Conservation (phyloP, 2,888 invertebrate genomes). For the Craniophora ligustri region DNA sequence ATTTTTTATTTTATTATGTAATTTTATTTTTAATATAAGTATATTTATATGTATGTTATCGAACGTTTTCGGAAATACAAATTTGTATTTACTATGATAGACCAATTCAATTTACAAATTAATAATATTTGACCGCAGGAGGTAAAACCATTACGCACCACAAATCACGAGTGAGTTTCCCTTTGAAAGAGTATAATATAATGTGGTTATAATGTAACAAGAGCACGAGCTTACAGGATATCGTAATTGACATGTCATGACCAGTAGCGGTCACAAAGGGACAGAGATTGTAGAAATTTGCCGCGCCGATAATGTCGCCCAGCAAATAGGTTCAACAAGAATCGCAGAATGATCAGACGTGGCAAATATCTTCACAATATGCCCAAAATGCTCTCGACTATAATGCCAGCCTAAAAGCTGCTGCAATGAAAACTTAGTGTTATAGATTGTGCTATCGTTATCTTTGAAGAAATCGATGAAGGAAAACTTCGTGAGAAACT, state of each 20-base stretch:
- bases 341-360: constrained; percentile 25
- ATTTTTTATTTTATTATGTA: too few species aligned
- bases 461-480: too few species aligned
- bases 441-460: too few species aligned
- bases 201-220: constrained; percentile 55
- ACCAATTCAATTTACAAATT: not conserved
- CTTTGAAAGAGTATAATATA: constrained; percentile 39
- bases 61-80: too few species aligned
- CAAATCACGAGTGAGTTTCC: constrained; percentile 36
- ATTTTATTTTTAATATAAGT: too few species aligned
- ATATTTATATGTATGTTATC: too few species aligned
- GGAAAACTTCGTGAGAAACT: too few species aligned
- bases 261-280: constrained; percentile 83
- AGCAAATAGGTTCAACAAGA: constrained; percentile 73
- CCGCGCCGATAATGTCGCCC: constrained; percentile 80
- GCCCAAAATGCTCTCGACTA: too few species aligned
- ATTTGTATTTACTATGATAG: not conserved
- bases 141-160: constrained; percentile 16
- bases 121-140: not conserved
- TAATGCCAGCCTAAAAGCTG: too few species aligned
- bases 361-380: not conserved
- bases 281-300: constrained; percentile 85
- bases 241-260: constrained; percentile 87
- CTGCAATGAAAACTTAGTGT: too few species aligned
- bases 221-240: constrained; percentile 71